Evolutionary conservation across 2,113 vertebrate species (phyloP).

Genomic region (Pterocles gutturalis): DNA sequence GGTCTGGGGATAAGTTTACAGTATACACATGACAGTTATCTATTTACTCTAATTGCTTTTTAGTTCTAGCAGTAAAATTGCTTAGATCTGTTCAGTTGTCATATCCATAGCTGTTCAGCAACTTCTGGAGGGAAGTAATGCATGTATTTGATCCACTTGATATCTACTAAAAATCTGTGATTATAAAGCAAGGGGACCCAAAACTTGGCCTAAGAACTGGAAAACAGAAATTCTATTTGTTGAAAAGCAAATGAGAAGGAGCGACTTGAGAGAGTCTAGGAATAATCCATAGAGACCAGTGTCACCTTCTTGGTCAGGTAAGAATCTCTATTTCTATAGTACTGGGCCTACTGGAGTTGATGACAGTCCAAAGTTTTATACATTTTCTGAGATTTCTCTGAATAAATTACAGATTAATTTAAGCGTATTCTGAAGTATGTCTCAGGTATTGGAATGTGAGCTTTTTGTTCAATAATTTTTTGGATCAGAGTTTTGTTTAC

Average conservation of each 20-base stretch:
- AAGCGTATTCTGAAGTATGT: neutral
- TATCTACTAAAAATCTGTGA: neutral
- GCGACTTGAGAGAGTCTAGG: neutral
- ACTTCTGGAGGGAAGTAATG: neutral
- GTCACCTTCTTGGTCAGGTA: neutral
- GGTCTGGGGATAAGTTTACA: neutral
- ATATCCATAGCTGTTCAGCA: neutral
- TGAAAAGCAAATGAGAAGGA: neutral
- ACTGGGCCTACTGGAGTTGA: neutral
- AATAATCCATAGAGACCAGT: neutral
- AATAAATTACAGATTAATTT: neutral
- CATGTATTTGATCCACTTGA: neutral
- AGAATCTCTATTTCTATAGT: neutral
- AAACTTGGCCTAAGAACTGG: neutral
- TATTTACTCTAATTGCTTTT: neutral
- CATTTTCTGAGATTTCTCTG: neutral
- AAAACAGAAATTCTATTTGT: neutral
- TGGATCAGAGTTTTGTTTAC: neutral
- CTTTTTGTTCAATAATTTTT: neutral
- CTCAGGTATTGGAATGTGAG: neutral
- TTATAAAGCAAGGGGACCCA: fast-evolving
- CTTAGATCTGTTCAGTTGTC: neutral
- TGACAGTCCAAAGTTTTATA: neutral
- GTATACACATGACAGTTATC: neutral
- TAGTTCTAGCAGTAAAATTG: neutral